A percentile compares a stretch with the other conserved stretches of the same genome.
phyloP scores from a whole-genome alignment of 2,797 vertebrate species.

The Pipistrellus nathusii region DNA sequence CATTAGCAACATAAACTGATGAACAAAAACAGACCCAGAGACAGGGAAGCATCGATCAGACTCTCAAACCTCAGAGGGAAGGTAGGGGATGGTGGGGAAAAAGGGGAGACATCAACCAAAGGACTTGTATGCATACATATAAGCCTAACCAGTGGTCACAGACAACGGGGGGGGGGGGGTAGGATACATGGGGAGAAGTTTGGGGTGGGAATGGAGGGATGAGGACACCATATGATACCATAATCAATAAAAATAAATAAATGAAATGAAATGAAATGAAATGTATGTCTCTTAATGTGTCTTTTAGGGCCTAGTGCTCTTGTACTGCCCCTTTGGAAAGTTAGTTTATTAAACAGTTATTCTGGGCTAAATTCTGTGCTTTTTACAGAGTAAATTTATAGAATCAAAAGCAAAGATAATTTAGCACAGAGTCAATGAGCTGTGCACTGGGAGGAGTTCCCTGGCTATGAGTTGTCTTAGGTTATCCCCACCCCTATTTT shows the following conservation, averaged over 20 bases:
- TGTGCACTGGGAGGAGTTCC: not conserved
- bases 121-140: no score
- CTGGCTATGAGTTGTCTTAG: not conserved
- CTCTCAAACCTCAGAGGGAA: no score
- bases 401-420: constrained; percentile 42
- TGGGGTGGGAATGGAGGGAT: no score
- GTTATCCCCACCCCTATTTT: not conserved
- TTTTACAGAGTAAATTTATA: constrained; percentile 29
- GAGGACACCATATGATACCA: no score
- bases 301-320: not conserved
- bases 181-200: no score
- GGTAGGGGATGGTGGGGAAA: no score
- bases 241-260: not conserved
- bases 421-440: not conserved
- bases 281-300: not conserved
- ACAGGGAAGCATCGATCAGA: no score
- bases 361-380: constrained; percentile 13
- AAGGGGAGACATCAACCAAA: no score
- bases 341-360: constrained; percentile 15
- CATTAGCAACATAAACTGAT: no score
- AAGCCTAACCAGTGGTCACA: no score
- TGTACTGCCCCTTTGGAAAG: constrained; percentile 21
- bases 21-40: no score
- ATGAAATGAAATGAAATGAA: not conserved
- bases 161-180: no score